Base-by-base conservation (phyloP, 1,140 invertebrate species). In the Lithobius niger region DNA sequence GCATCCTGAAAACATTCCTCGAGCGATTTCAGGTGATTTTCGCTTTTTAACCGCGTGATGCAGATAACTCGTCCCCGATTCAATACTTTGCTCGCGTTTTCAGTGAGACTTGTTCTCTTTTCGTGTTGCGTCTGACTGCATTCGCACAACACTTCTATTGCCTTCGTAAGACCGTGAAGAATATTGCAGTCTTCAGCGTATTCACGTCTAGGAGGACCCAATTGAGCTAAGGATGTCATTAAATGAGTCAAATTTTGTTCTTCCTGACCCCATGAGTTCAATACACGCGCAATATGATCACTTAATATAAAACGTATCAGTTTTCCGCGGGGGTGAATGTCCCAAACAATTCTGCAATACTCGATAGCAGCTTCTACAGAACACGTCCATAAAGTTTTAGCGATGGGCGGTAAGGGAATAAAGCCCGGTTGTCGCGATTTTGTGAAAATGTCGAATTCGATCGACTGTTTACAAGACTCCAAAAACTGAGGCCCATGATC, bases 291-390 rank as follows among this genome's bases (percentile, higher is more conserved):
- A 25, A 79, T 76, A 52, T 79, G 78, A 71, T 92, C 87, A 66
- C 84, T 88, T 0, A 88, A 81, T 51, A 92, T 80, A 70, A 92
- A 88, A 58, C 84, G 76, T 0, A 89, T 78, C 71, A 93, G 72
- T 79, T 91, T 90, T 56, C 82, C 83, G 36, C 78, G 74, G 0
- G 91, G 89, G 75, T 92, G 96, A 24, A 97, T 76, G 73, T 98
- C 94, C 88, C 90, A 97, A 4, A 95, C 88, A 61, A 97, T 92
- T 22, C 93, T 77, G 65, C 90, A 92, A 66, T 96, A 97, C 73
- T 97, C 94, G 49, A 95, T 78, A 2, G 90, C 83, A 2, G 88
- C 84, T 76, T 98, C 94, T 1, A 96, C 86, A 63, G 84, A 85
- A 64, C 85, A 93, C 1, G 92, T 97, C 93, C 93, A 97, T 45